These are phyloP conservation scores for Tympanuchus pallidicinctus DNA, from an alignment of 2,113 vertebrate genomes.

Conservation along the genomic window DNA sequence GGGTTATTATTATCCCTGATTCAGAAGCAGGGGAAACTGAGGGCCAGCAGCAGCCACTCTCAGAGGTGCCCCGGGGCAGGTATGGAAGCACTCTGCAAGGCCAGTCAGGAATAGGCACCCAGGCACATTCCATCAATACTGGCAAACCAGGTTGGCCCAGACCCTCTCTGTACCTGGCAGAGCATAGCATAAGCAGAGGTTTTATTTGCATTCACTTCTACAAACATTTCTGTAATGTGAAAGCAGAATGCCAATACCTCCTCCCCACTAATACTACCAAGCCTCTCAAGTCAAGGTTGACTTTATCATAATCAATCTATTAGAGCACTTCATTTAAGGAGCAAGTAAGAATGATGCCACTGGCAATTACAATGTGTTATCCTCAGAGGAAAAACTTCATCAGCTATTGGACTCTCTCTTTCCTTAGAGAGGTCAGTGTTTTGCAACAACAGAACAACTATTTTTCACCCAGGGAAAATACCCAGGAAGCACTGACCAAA, in stretches of 20 bases:
- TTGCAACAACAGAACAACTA: background rate
- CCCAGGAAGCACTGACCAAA: background rate
- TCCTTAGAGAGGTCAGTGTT: slow-evolving; percentile 14
- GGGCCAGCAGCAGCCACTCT: background rate
- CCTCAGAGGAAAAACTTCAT: background rate
- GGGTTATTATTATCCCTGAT: background rate
- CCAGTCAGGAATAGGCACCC: background rate
- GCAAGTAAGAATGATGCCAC: background rate
- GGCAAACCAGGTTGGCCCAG: background rate
- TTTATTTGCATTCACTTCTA: background rate
- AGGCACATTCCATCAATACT: background rate
- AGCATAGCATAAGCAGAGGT: background rate
- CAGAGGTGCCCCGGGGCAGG: background rate
- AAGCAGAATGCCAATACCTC: background rate
- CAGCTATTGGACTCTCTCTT: background rate
- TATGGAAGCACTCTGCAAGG: background rate
- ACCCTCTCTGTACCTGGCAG: background rate
- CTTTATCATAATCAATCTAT: background rate
- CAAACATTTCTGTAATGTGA: background rate
- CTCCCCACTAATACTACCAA: background rate
- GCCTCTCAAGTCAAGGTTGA: background rate
- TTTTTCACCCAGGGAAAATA: slow-evolving; percentile 47
- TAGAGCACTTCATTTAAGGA: slow-evolving; percentile 12
- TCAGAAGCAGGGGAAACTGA: background rate
- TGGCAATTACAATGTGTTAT: background rate